Base-by-base conservation (phyloP, 2,797 vertebrate genomes). In the Lates japonicus region DNA sequence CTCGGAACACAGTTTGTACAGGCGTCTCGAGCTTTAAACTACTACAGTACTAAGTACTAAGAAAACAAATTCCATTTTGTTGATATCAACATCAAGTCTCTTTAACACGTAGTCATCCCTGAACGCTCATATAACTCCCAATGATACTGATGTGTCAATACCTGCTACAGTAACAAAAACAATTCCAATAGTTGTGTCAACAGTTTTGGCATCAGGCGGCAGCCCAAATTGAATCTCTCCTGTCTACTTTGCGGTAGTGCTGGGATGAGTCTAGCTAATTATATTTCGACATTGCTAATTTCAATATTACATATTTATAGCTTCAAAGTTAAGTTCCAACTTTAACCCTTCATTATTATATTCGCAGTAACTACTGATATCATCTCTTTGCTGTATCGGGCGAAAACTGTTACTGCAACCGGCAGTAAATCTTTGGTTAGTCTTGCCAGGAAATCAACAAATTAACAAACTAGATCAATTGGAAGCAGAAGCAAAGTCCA, bases 41-140 rank as follows among this genome's bases (percentile, higher is more conserved):
- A 42, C 44, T 60, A 16, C 11, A 19, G 52, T 20, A 29, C 25
- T 29, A 29, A 29, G 25, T 29, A 29, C 25, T 29, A 48, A 31
- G 55, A 60, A 67, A 81, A 65, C 57, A 63, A 70, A 74, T 69
- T 73, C 66, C 0, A 54, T 13, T 75, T 72, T 41, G 54, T 59
- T 63, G n/a, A n/a, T n/a, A n/a, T n/a, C n/a, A n/a, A n/a, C n/a
- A n/a, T n/a, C n/a, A 46, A 59, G 59, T 29, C 31, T 73, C 8
- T 44, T 54, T 17, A 60, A n/a, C 19, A 1, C 19, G 9, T 16
- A 70, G 31, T 51, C 41, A 64, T 31, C 37, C 31, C 39, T 54
- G 7, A 61, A 65, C 44, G 22, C 70, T 25, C 22, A 35, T 12
- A n/a, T 25, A 13, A 49, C 31, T 48, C 46, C 20, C 3, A 33